These are phyloP conservation scores for Biston betularia DNA, from an alignment of 2,888 invertebrate genomes.

Conservation along the genomic window DNA sequence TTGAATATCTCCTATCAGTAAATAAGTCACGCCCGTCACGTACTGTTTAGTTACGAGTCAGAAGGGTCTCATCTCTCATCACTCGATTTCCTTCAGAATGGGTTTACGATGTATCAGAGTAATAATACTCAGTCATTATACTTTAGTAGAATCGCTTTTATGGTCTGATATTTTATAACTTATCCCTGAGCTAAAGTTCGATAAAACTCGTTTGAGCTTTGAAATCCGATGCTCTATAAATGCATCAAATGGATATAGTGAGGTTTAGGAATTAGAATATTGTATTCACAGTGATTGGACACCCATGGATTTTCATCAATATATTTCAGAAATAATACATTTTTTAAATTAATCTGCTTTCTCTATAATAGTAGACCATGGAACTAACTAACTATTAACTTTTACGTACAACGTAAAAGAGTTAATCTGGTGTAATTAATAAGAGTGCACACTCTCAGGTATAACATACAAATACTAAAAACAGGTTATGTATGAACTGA, in stretches of 20 bases:
- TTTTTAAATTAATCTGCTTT: no score
- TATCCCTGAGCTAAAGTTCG: conserved; percentile 40
- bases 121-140: conserved; percentile 67
- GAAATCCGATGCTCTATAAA: conserved; percentile 6
- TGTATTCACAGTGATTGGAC: no score
- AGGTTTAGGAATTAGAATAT: neutral
- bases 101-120: conserved; percentile 62
- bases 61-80: conserved; percentile 69
- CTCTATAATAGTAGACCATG: no score
- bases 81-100: conserved; percentile 66
- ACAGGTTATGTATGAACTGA: no score
- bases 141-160: conserved; percentile 40
- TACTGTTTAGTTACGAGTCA: conserved; percentile 60
- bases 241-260: neutral
- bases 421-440: no score
- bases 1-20: conserved; percentile 11
- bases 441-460: no score
- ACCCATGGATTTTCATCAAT: no score
- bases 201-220: conserved; percentile 24
- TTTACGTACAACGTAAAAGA: no score
- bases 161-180: conserved; percentile 40
- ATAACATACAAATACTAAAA: no score
- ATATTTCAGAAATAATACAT: no score
- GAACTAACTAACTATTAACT: no score
- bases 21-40: conserved; percentile 61